Conservation (phyloP, 2,113 vertebrate species). For the Corythoichthys haematopterus region DNA sequence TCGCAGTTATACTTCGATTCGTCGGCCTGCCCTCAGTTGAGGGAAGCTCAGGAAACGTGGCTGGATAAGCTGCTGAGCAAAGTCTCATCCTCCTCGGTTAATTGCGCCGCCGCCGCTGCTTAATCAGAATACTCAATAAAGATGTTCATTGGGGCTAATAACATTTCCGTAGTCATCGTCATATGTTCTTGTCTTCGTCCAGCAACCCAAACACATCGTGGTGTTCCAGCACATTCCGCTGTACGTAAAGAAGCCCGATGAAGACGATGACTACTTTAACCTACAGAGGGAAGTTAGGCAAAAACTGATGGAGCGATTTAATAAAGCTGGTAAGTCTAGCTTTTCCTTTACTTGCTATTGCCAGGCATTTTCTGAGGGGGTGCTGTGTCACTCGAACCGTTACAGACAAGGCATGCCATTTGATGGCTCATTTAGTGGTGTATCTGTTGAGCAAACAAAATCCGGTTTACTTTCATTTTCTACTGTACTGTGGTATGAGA, state of each 20-base stretch:
- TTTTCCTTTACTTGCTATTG: no score
- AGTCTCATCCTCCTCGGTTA: slow-evolving; percentile 55
- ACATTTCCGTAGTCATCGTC: not conserved
- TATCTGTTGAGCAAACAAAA: no score
- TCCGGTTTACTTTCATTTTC: no score
- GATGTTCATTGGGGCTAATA: not conserved
- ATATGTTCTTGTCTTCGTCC: slow-evolving; percentile 8
- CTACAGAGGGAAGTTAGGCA: slow-evolving; percentile 74
- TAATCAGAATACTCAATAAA: not conserved
- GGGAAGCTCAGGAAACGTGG: slow-evolving; percentile 84
- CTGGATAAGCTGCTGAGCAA: slow-evolving; percentile 78
- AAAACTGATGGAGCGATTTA: slow-evolving; percentile 79
- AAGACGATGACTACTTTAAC: slow-evolving; percentile 92
- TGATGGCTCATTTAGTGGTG: no score
- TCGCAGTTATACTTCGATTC: slow-evolving; percentile 85
- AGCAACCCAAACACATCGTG: slow-evolving; percentile 73
- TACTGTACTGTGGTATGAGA: no score
- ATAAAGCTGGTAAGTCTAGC: slow-evolving; percentile 78
- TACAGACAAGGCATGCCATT: no score
- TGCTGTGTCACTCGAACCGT: no score
- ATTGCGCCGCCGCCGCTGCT: slow-evolving; percentile 6
- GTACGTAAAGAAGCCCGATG: slow-evolving; percentile 76
- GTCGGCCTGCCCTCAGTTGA: slow-evolving; percentile 77
- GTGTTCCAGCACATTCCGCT: slow-evolving; percentile 95
- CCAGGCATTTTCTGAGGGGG: no score